These are phyloP conservation scores for Mionectes olivaceus DNA, from an alignment of 2,797 vertebrate species.

Conservation along the genomic window DNA sequence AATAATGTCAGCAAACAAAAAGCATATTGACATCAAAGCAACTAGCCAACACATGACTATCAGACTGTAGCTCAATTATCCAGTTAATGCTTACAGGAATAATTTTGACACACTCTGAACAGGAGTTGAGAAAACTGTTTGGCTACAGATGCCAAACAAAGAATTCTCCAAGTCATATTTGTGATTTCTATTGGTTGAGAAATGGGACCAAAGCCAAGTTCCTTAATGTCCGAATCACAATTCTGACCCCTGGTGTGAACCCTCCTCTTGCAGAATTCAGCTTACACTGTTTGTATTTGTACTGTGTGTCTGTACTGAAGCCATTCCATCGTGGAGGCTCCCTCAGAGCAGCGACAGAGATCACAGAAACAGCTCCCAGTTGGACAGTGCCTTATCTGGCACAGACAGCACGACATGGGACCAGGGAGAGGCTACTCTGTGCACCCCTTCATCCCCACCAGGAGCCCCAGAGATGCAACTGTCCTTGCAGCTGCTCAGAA, in stretches of 20 bases:
- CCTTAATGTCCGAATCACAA: neutral
- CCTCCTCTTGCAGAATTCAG: neutral
- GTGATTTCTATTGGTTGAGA: neutral
- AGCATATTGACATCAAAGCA: neutral
- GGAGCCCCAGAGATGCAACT: neutral
- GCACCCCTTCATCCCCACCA: neutral
- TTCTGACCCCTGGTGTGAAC: neutral
- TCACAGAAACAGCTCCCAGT: neutral
- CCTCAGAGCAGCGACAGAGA: neutral
- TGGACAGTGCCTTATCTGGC: neutral
- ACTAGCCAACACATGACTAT: neutral
- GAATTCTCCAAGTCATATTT: neutral
- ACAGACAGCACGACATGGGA: rapidly evolving
- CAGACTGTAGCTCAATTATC: neutral
- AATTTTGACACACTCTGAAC: neutral
- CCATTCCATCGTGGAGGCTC: neutral
- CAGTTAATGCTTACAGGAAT: neutral
- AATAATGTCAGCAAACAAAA: neutral
- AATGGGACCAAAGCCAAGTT: neutral
- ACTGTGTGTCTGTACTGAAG: neutral
- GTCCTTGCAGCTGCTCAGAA: neutral
- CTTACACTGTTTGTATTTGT: neutral
- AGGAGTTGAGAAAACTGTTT: neutral
- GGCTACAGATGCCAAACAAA: neutral
- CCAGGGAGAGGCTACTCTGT: neutral